Evolutionary conservation across 2,113 vertebrate genomes (phyloP), one percentile per base, ranked within the genome.

Genomic region (Polypterus senegalus): DNA sequence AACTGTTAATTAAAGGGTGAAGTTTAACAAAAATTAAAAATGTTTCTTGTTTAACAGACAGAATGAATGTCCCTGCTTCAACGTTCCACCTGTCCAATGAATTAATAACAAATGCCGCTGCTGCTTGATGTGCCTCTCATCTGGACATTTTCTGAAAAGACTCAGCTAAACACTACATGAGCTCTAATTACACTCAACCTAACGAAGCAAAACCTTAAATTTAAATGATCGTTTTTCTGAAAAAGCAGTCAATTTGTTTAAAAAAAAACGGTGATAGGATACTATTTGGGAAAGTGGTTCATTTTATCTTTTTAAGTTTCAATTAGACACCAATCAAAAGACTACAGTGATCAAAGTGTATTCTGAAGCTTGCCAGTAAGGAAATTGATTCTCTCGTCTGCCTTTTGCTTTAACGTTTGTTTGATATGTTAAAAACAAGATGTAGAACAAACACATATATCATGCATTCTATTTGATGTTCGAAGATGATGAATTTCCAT

Each of bases 231-330:
- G 2, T 51, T 63, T 9, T 63, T 64, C 48, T 54, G 66, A 60
- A 51, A 73, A 70, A 68, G 59, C 71, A 69, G 69, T 67, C 57
- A 74, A 64, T 64, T 60, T 68, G 66, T 1, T 0, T 27, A 7
- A 53, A 58, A 60, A 58, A 46, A 63, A 70, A 63, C 55, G 27
- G 27, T 27, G 27, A 27, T 27, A 27, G 27, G 27, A 27, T 56
- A 57, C 43, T 44, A 57, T 5, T 3, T 44, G 11, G 7, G 9
- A 57, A 57, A 5, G 56, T 7, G 65, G 74, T 67, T 72, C 72
- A 65, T 71, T 61, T 66, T 67, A 62, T 52, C 47, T 6, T 48
- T 66, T 48, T 52, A 6, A 57, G n/a, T 67, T 68, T 70, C 66
- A 76, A 75, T 74, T 70, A 70, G 60, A 1, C 49, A 70, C 53